phyloP scores from a whole-genome alignment of 2,888 invertebrate genomes.

The Orthosia gothica region DNA sequence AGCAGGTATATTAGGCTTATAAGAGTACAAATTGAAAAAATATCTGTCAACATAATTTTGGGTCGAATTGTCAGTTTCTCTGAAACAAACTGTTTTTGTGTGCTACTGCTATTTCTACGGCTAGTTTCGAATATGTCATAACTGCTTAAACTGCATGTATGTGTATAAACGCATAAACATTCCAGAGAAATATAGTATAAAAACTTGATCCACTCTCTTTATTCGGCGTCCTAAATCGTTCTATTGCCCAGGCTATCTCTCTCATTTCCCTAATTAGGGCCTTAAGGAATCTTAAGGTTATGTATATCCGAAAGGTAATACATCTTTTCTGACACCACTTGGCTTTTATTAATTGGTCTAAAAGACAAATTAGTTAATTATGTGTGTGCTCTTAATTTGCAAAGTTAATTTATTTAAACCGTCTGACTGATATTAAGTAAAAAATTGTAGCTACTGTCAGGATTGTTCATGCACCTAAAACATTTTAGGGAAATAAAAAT shows the following conservation, averaged over 20 bases:
- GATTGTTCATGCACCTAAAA: neutral
- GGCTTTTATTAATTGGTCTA: conserved; percentile 22
- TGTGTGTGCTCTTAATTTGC: conserved; percentile 26
- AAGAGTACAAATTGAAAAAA: too few species aligned
- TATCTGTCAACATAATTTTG: too few species aligned
- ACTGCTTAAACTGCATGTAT: neutral
- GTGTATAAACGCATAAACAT: neutral
- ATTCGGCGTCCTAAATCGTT: neutral
- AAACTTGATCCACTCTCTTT: neutral
- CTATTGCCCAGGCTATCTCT: neutral
- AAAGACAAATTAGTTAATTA: conserved; percentile 36
- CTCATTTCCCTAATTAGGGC: neutral
- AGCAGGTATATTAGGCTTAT: neutral
- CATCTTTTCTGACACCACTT: conserved; percentile 19
- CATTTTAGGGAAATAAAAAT: too few species aligned
- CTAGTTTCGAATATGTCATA: too few species aligned
- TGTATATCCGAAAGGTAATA: neutral
- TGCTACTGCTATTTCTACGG: too few species aligned
- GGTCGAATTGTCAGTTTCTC: too few species aligned
- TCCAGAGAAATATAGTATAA: neutral
- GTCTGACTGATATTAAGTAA: conserved; percentile 1
- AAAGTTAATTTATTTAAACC: conserved; percentile 55
- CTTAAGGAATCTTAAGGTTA: neutral
- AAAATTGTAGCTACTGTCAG: neutral
- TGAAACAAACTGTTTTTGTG: too few species aligned